Evolutionary conservation across 1,140 invertebrate species (phyloP).

Genomic region (Ostrea denselamellosa): DNA sequence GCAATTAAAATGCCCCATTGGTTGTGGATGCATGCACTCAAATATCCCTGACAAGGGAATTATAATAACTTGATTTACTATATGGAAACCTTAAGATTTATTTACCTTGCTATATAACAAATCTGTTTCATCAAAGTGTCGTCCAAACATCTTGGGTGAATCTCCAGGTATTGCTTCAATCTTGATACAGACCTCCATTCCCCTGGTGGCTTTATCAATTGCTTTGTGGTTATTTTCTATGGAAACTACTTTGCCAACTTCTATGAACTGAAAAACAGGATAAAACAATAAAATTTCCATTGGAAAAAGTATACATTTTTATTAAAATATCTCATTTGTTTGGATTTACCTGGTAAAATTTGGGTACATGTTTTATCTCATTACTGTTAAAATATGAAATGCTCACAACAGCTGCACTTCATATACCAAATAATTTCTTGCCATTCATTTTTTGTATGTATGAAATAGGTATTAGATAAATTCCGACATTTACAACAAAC

Average conservation of each 20-base stretch:
- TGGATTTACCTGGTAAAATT: background rate
- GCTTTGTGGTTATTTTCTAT: conserved; percentile 91
- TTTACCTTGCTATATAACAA: conserved; percentile 96
- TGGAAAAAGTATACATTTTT: background rate
- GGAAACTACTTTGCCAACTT: conserved; percentile 95
- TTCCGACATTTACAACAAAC: background rate
- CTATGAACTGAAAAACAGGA: conserved; percentile 88
- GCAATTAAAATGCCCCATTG: too few species aligned
- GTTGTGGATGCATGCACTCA: too few species aligned
- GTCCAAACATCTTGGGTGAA: conserved; percentile 97
- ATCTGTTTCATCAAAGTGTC: conserved; percentile 98
- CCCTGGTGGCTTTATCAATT: conserved; percentile 94
- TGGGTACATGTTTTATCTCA: too few species aligned
- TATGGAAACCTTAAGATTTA: background rate
- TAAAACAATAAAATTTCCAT: background rate
- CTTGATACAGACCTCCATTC: conserved; percentile 99
- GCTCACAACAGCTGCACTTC: background rate
- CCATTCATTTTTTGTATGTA: background rate
- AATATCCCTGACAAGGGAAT: too few species aligned
- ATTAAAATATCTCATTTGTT: background rate
- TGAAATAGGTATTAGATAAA: background rate
- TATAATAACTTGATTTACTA: background rate
- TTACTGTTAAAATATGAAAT: background rate
- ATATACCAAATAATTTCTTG: background rate
- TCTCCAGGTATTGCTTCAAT: conserved; percentile 97